Base-by-base conservation (phyloP, 2,888 invertebrate species). In the Sphaeridia pumilis region DNA sequence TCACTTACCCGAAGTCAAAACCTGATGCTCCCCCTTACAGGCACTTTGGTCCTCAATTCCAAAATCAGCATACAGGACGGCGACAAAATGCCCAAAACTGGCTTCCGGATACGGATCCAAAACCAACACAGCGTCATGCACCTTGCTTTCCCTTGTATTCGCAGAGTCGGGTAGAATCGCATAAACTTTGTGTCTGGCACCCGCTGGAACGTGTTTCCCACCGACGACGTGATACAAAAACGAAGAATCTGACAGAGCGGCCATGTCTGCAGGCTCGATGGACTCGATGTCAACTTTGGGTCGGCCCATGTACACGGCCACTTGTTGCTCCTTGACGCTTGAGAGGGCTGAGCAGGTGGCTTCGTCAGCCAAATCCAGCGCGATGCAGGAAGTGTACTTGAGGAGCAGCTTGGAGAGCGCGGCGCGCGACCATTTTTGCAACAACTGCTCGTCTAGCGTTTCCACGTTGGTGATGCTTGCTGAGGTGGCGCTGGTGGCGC, bases 71-170 rank as follows among this genome's bases (percentile, higher is more conserved):
- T 70, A 71, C 65, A 75, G 74, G 51, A 75, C 70, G 31, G 72
- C 61, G 7, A 75, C 68, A 34, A 73, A 69, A 65, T 75, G 75
- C 12, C 75, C 75, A 61, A 74, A 73, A 60, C 71, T 70, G n/a
- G 72, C 70, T 4, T 61, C 55, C 0, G 75, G 75, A 58, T 71
- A 73, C 1, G 74, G 75, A 59, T 75, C 75, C 49, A 74, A 56
- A 2, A 68, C 71, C 12, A 74, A 52, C n/a, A 73, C 69, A 2
- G 68, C 70, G 55, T 72, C 71, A 60, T 72, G 72, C 24, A 66
- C 58, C 10, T 69, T 69, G 43, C 59, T 59, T n/a, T 56, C 43
- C 46, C 58, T 62, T 2, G 54, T 34, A 26, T 46, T 57, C 10
- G 24, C 55, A 2, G 62, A 62, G 26, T 64, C 64, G 1, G 64